phyloP scores from a whole-genome alignment of 2,113 vertebrate genomes.

The Hydrolagus affinis region DNA sequence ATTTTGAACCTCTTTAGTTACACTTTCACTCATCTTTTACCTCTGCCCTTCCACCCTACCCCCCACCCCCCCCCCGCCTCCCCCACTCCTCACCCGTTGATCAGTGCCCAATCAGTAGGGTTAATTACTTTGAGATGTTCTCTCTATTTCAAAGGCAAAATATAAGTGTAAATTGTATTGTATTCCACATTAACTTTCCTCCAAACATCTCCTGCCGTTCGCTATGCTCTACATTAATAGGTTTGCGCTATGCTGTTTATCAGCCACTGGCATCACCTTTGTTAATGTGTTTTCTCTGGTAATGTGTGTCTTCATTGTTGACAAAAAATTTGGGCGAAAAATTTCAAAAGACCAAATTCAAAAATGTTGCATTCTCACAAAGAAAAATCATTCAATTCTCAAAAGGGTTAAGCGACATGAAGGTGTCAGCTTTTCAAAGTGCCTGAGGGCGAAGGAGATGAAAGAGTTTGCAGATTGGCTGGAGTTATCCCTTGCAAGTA shows the following conservation, averaged over 20 bases:
- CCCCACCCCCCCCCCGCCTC: too few relatives aligned
- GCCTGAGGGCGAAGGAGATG: background rate
- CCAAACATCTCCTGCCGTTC: background rate
- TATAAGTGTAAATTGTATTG: too few relatives aligned
- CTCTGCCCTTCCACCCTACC: too few relatives aligned
- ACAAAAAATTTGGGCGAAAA: background rate
- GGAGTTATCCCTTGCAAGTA: background rate
- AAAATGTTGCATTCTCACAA: background rate
- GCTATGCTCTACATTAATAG: background rate
- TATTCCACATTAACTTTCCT: too few relatives aligned
- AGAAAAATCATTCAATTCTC: background rate
- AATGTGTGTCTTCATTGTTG: background rate
- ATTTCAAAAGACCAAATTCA: background rate
- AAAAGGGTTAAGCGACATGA: background rate
- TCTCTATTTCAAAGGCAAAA: too few relatives aligned
- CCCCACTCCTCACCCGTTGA: too few relatives aligned
- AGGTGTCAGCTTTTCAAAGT: background rate
- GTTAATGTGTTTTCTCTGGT: background rate
- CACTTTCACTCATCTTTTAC: too few relatives aligned
- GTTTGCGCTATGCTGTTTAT: background rate
- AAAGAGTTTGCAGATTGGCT: background rate
- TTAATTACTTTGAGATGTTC: too few relatives aligned
- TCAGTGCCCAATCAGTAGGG: too few relatives aligned
- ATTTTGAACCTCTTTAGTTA: too few relatives aligned
- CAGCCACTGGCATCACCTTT: background rate